Conservation (phyloP, 2,113 vertebrate genomes). For the rabbit (Oryctolagus cuniculus) region DNA sequence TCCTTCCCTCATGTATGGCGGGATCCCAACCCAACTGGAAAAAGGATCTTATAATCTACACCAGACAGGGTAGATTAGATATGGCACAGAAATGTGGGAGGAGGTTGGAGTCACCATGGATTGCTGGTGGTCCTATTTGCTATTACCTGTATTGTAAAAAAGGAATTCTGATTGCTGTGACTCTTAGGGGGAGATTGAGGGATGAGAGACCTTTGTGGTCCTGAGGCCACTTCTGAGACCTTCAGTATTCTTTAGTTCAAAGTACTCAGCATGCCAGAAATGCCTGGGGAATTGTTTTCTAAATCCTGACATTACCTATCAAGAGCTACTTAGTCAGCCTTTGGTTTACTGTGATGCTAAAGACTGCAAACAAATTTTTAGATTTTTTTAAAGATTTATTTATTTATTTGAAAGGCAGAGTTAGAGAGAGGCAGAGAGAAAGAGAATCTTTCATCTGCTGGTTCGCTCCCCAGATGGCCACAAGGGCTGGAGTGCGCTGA, state of each 20-base stretch:
- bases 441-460: too few species aligned
- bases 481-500: too few species aligned
- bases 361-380: not conserved
- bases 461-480: too few species aligned
- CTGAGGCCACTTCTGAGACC: not conserved
- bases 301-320: not conserved
- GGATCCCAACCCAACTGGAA: not conserved
- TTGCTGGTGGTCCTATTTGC: not conserved
- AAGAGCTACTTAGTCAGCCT: not conserved
- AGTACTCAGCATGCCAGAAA: not conserved
- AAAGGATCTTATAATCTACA: not conserved
- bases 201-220: not conserved
- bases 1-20: too few species aligned
- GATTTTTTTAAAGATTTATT: too few species aligned
- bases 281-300: not conserved
- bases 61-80: not conserved
- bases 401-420: too few species aligned
- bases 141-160: not conserved
- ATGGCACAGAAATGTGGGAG: not conserved
- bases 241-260: not conserved
- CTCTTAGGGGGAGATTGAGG: not conserved
- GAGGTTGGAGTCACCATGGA: not conserved
- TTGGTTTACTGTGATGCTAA: constrained; percentile 2
- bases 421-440: too few species aligned
- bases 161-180: not conserved